Percentiles rank a stretch among this genome's conserved stretches.
These are phyloP conservation scores for Fragum sueziense DNA, from an alignment of 2,888 invertebrate genomes.

Conservation along the genomic window DNA sequence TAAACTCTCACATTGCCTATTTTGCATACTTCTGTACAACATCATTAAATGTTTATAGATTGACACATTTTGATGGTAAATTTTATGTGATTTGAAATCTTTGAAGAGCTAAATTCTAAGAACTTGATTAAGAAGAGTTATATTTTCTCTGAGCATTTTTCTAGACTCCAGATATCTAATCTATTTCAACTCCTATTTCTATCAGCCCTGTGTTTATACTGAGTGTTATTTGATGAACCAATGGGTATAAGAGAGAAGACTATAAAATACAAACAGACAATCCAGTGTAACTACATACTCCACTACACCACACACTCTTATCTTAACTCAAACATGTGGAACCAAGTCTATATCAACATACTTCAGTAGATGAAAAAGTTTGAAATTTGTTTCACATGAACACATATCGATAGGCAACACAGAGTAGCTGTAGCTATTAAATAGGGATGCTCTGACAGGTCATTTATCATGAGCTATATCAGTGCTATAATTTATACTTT, in stretches of 20 bases:
- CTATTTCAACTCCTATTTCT: not conserved
- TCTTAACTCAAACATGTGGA: not conserved
- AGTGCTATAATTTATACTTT: not conserved
- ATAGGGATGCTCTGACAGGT: not conserved
- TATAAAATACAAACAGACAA: not conserved
- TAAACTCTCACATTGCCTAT: not conserved
- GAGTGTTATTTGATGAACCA: not conserved
- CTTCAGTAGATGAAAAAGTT: not conserved
- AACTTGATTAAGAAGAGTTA: not conserved
- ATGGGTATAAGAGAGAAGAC: not conserved
- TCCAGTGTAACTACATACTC: not conserved
- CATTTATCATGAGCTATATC: not conserved
- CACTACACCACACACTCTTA: constrained; percentile 2
- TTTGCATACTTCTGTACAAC: not conserved
- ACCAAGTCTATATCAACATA: not conserved
- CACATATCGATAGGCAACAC: not conserved
- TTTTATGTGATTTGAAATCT: not conserved
- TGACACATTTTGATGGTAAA: not conserved
- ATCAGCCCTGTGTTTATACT: not conserved
- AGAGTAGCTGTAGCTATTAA: not conserved
- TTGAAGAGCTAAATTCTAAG: not conserved
- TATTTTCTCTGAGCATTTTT: not conserved
- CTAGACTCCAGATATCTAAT: not conserved
- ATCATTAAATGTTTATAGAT: not conserved
- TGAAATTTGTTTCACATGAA: not conserved